A percentile compares a stretch with the other conserved stretches of the same genome.
These are phyloP conservation scores for Xiphorhynchus erythropygius DNA, from an alignment of 2,797 vertebrate genomes.

Conservation along the genomic window DNA sequence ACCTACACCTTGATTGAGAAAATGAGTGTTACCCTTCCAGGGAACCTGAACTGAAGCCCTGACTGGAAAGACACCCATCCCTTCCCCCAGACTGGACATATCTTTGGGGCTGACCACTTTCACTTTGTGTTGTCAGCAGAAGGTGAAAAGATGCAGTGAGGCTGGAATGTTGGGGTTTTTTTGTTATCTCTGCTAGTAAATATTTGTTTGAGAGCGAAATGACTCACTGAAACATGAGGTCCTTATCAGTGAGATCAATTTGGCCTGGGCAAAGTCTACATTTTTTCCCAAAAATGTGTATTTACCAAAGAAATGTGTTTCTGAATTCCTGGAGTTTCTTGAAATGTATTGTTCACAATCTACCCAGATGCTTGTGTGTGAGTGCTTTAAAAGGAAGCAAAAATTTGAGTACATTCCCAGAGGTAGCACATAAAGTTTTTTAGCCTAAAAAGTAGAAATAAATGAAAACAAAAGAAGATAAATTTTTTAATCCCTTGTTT, in stretches of 20 bases:
- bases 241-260: slow-evolving; percentile 73
- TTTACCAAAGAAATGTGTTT: slow-evolving; percentile 40
- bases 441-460: not conserved
- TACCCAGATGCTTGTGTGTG: not conserved
- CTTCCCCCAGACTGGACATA: not conserved
- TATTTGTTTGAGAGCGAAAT: slow-evolving; percentile 78
- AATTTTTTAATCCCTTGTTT: not conserved
- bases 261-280: slow-evolving; percentile 59
- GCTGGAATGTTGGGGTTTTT: slow-evolving; percentile 54
- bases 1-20: not conserved
- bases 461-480: not conserved
- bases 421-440: not conserved
- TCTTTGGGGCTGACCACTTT: slow-evolving; percentile 13
- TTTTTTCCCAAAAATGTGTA: slow-evolving; percentile 42
- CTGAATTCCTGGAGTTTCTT: slow-evolving; percentile 16
- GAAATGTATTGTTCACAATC: not conserved
- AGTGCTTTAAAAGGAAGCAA: not conserved
- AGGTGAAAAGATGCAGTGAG: slow-evolving; percentile 59
- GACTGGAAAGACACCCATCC: not conserved
- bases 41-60: not conserved
- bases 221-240: slow-evolving; percentile 68
- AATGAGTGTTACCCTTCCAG: not conserved
- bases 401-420: not conserved
- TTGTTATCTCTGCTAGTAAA: slow-evolving; percentile 77
- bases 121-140: slow-evolving; percentile 26